Percentiles rank a stretch among this genome's conserved stretches.
phyloP scores from a whole-genome alignment of 2,888 invertebrate species.

The Eristalis intricaria region DNA sequence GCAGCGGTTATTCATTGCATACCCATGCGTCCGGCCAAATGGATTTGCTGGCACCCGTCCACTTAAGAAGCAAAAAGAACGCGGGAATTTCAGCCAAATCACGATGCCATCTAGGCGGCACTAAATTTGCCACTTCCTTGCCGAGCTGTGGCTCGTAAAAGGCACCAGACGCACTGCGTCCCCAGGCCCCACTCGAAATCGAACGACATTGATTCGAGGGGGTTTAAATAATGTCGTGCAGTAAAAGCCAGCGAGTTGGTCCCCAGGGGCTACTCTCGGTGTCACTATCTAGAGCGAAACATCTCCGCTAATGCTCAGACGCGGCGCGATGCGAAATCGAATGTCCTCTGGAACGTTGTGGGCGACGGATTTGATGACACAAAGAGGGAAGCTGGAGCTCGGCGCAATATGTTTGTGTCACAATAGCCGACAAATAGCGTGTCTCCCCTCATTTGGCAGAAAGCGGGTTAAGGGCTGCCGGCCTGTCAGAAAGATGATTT shows the following conservation, averaged over 20 bases:
- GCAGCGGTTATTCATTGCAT: background rate
- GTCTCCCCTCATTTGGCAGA: background rate
- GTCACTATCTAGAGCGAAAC: background rate
- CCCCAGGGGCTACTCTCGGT: background rate
- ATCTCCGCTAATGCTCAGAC: background rate
- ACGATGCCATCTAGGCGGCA: background rate
- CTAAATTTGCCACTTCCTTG: background rate
- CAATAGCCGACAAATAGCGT: background rate
- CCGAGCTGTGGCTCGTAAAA: background rate
- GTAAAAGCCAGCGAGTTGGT: background rate
- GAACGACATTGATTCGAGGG: background rate
- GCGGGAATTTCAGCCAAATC: background rate
- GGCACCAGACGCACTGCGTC: background rate
- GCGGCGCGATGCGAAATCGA: background rate
- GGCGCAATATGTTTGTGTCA: background rate
- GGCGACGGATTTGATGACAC: background rate
- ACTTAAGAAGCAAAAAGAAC: background rate
- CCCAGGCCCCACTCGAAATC: background rate
- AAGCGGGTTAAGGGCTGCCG: slow-evolving; percentile 13
- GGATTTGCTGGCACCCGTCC: background rate
- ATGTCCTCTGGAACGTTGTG: background rate
- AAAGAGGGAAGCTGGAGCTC: background rate
- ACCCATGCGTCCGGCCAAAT: background rate
- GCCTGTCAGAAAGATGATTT: slow-evolving; percentile 5
- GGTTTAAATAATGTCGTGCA: background rate